A percentile compares a stretch with the other conserved stretches of the same genome.
Conservation (phyloP, 2,113 vertebrate species). For the Chionis minor region DNA sequence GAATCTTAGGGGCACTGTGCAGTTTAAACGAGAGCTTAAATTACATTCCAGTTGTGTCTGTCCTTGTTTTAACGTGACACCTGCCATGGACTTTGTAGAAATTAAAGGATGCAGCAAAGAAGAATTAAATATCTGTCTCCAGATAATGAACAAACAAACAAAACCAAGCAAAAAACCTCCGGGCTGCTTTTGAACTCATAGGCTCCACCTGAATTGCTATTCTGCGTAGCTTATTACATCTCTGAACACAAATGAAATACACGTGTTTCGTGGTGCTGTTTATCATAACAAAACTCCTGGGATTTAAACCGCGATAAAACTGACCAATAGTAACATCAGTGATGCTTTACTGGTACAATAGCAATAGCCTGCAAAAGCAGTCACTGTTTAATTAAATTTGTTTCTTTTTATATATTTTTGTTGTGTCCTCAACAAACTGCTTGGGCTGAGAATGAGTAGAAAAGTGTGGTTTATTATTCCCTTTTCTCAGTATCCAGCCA, state of each 20-base stretch:
- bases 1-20: not conserved
- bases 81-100: not conserved
- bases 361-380: not conserved
- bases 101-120: not conserved
- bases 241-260: not conserved
- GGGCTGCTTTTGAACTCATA: slow-evolving; percentile 1
- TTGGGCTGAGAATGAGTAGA: not conserved
- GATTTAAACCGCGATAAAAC: not conserved
- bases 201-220: not conserved
- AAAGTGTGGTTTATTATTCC: not conserved
- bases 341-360: not conserved
- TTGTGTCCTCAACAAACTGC: not conserved
- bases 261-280: not conserved
- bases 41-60: not conserved
- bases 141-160: not conserved
- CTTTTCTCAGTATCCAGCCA: not conserved
- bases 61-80: not conserved
- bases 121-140: not conserved
- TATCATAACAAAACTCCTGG: not conserved
- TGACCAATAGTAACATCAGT: not conserved
- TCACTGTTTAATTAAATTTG: slow-evolving; percentile 13
- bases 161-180: not conserved
- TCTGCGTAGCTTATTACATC: not conserved
- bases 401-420: not conserved
- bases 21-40: not conserved